Conservation (phyloP, 2,888 invertebrate genomes). For the Sericinus montela region DNA sequence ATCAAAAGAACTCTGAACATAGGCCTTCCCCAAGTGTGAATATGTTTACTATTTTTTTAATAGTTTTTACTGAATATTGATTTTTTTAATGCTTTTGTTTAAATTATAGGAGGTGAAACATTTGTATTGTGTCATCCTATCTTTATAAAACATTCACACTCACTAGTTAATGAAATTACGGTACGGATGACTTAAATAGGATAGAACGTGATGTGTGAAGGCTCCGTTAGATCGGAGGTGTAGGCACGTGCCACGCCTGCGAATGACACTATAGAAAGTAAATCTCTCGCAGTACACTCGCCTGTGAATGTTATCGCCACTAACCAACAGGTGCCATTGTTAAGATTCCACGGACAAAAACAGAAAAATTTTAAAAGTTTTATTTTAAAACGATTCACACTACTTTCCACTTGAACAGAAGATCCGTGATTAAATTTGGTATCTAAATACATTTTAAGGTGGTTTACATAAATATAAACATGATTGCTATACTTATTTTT, state of each 20-base stretch:
- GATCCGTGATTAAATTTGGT: background rate
- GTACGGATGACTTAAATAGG: background rate
- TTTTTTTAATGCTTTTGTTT: too few species aligned
- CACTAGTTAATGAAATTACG: background rate
- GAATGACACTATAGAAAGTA: conserved; percentile 63
- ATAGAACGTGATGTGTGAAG: conserved; percentile 38
- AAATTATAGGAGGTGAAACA: too few species aligned
- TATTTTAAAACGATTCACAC: conserved; percentile 10
- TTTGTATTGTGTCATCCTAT: too few species aligned
- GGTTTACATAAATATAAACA: background rate
- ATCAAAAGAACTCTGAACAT: too few species aligned
- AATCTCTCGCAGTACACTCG: conserved; percentile 48
- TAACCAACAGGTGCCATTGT: conserved; percentile 38
- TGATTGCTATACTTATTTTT: too few species aligned
- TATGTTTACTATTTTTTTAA: too few species aligned
- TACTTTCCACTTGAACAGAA: conserved; percentile 2
- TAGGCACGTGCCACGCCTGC: conserved; percentile 59
- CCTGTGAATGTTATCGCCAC: conserved; percentile 30
- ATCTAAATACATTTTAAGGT: background rate
- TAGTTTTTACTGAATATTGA: too few species aligned
- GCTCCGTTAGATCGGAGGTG: conserved; percentile 48
- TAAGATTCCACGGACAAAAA: conserved; percentile 35
- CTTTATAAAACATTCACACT: too few species aligned
- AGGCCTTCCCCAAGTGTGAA: too few species aligned
- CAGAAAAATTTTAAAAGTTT: conserved; percentile 13